Base-by-base conservation (phyloP, 1,140 invertebrate genomes). In the fruit fly (Drosophila melanogaster) region DNA sequence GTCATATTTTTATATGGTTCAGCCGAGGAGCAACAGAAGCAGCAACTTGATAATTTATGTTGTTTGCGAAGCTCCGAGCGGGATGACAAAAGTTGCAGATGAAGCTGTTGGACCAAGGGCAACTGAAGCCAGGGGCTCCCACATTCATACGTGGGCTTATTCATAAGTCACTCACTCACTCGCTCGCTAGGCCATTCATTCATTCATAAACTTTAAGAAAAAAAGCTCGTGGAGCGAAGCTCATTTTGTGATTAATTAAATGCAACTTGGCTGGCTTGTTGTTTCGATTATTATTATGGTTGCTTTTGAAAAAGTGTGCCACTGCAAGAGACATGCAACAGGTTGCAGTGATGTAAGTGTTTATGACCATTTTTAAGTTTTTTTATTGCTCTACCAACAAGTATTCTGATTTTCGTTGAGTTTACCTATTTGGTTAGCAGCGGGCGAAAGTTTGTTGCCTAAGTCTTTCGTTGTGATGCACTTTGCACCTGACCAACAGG, bases 221-320 rank as follows among this genome's bases (percentile, higher is more conserved):
- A 58, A 69, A 87, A 84, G 84, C 84, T 76, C 61, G 58, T 43
- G 49, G 53, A 38, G 56, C 73, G 41, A 40, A 69, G 66, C 66
- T 40, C 50, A 57, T 70, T 85, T 84, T 73, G 84, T 85, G 83
- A 87, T 87, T 89, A 87, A 87, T 87, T 89, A 80, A 87, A 87
- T 87, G 84, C 84, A 84, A 77, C 64, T 70, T 49, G 55, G 64
- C 38, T 30, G 37, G 38, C 14, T 26, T 19, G 17, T 15, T 56
- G 49, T 51, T 57, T 56, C 60, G 65, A 56, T 35, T 55, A 69
- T 38, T 53, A 47, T 49, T 59, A 47, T 40, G 50, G 49, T 50
- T 76, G 50, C 46, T 56, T 57, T 50, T 64, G 53, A 56, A 83
- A 85, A 86, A 87, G 76, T 87, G 80, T 89, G 84, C 85, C 77